These are phyloP conservation scores for Phocoena phocoena DNA, from an alignment of 2,113 vertebrate species.

Conservation along the genomic window DNA sequence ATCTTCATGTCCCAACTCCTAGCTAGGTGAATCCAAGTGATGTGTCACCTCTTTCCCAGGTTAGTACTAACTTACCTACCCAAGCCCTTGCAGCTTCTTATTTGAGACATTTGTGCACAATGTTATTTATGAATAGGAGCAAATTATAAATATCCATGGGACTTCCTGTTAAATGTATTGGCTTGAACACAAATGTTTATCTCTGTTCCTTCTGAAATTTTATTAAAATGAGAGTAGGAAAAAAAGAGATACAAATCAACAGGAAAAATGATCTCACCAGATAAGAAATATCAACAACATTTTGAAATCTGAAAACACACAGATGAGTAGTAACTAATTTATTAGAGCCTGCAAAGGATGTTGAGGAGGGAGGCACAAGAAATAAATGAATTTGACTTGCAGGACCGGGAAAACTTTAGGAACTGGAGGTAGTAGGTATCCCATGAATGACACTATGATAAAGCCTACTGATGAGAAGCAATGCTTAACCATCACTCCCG, in stretches of 20 bases:
- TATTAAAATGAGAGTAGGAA: background rate
- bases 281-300: background rate
- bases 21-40: background rate
- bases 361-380: background rate
- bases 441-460: background rate
- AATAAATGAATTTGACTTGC: background rate
- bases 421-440: background rate
- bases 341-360: background rate
- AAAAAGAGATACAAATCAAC: background rate
- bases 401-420: background rate
- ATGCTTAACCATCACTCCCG: rapidly evolving
- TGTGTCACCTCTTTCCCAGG: background rate
- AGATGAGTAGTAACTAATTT: background rate
- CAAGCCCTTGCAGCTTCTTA: background rate
- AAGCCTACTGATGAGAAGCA: background rate
- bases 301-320: background rate
- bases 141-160: background rate
- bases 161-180: slow-evolving; percentile 39
- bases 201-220: slow-evolving; percentile 27
- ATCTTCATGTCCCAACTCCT: slow-evolving; percentile 61
- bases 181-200: slow-evolving; percentile 53
- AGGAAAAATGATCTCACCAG: background rate
- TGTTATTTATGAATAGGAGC: slow-evolving; percentile 13
- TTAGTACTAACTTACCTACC: background rate
- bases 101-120: background rate